Conservation (phyloP, 2,888 invertebrate genomes). For the Drosophila mulleri region DNA sequence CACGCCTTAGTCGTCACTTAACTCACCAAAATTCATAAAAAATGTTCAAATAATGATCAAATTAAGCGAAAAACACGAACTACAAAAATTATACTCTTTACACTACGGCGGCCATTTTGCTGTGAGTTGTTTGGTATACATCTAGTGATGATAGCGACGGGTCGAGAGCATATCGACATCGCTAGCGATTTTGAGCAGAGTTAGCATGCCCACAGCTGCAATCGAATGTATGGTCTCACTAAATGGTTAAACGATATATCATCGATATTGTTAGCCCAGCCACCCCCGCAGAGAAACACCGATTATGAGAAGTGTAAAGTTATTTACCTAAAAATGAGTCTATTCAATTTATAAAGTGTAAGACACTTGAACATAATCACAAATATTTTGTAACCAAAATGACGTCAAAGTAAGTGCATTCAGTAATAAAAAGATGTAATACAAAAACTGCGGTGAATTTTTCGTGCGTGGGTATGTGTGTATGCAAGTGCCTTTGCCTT, state of each 20-base stretch:
- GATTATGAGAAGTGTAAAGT: slow-evolving; percentile 52
- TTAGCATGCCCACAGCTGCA: slow-evolving; percentile 29
- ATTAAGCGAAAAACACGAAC: slow-evolving; percentile 79
- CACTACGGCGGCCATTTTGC: slow-evolving; percentile 72
- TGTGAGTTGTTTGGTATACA: slow-evolving; percentile 61
- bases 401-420: slow-evolving; percentile 65
- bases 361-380: slow-evolving; percentile 8
- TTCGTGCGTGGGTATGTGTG: slow-evolving; percentile 28
- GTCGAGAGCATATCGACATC: slow-evolving; percentile 13
- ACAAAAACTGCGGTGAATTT: slow-evolving; percentile 29
- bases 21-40: slow-evolving; percentile 78
- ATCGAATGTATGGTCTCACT: slow-evolving; percentile 12
- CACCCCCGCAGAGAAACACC: slow-evolving; percentile 49
- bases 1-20: neutral
- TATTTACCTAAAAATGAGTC: slow-evolving; percentile 52
- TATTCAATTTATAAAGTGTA: slow-evolving; percentile 48
- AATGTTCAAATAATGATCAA: slow-evolving; percentile 72
- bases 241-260: neutral
- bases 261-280: slow-evolving; percentile 36
- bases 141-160: slow-evolving; percentile 33
- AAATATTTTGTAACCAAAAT: slow-evolving; percentile 34
- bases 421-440: neutral
- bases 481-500: slow-evolving; percentile 31
- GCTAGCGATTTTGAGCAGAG: slow-evolving; percentile 7
- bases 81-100: slow-evolving; percentile 65